Percentiles rank a stretch among this genome's conserved stretches.
Conservation (phyloP, 2,113 vertebrate species). For the Microtus ochrogaster region DNA sequence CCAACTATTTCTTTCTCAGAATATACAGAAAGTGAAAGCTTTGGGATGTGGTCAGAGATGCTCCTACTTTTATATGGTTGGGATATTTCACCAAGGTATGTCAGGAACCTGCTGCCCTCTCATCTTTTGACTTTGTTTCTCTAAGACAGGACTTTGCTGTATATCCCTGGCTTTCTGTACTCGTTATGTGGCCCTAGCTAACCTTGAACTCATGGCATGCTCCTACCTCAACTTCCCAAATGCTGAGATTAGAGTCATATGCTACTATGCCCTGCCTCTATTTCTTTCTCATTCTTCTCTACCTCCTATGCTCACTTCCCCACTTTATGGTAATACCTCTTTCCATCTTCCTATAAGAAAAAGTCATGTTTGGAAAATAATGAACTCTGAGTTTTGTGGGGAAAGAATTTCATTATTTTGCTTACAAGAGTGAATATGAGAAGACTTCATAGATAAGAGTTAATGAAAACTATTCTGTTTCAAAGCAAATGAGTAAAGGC, state of each 20-base stretch:
- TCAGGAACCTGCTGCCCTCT: not conserved
- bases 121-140: not conserved
- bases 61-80: not conserved
- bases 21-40: not conserved
- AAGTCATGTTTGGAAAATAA: not conserved
- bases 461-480: constrained; percentile 7
- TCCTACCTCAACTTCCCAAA: not conserved
- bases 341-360: not conserved
- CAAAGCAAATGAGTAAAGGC: constrained; percentile 11
- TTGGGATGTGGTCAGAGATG: not conserved
- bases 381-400: not conserved
- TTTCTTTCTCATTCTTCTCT: not conserved
- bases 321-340: not conserved
- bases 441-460: not conserved
- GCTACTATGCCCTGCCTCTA: not conserved
- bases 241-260: not conserved
- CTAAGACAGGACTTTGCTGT: not conserved
- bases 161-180: not conserved
- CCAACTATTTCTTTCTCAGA: not conserved
- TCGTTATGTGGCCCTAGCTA: not conserved
- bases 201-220: not conserved
- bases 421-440: not conserved
- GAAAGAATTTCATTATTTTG: not conserved
- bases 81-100: not conserved
- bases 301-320: not conserved